Evolutionary conservation across 2,113 vertebrate genomes (phyloP), one percentile per base, ranked within the genome.

Genomic region (Semicossyphus pulcher): DNA sequence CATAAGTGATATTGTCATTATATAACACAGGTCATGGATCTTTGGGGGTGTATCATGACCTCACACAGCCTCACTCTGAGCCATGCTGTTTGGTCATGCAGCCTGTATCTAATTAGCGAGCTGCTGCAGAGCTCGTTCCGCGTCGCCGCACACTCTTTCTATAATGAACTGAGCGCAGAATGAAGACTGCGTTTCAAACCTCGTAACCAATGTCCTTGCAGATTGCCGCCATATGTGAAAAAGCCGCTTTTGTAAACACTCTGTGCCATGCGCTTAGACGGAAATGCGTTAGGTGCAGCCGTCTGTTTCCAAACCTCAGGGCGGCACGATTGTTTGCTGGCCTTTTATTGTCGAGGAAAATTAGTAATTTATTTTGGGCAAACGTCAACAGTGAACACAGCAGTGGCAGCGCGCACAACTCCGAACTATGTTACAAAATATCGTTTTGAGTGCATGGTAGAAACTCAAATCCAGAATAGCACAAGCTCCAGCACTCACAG

Each of bases 151-250:
- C 60, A 48, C 39, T 62, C 52, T 54, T 72, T 80, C 45, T 57
- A 10, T 73, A 64, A 73, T 80, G 73, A 81, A 75, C 51, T 62
- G 52, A 41, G 47, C 68, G 41, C 45, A 45, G 57, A 68, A 60
- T n/a, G 29, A 71, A 75, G 36, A 60, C 57, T 58, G 29, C 54
- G 39, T 83, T 83, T 84, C 12, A 42, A 62, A 77, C 56, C n/a
- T 34, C 45, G 18, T 64, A 41, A 68, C 74, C 61, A 44, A 64
- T 77, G 67, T 78, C 47, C 74, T 79, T 60, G 63, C 59, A 84
- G 71, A 87, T 83, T 81, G 74, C 42, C 62, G 65, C 84, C 82
- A 86, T 78, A 79, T 91, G 85, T 78, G 66, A 53, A 65, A 79
- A 71, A 47, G 39, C 34, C 32, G 23, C 68, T 67, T 76, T 67